Base-by-base conservation (phyloP, 2,797 vertebrate genomes). In the Lindbergichthys nudifrons region DNA sequence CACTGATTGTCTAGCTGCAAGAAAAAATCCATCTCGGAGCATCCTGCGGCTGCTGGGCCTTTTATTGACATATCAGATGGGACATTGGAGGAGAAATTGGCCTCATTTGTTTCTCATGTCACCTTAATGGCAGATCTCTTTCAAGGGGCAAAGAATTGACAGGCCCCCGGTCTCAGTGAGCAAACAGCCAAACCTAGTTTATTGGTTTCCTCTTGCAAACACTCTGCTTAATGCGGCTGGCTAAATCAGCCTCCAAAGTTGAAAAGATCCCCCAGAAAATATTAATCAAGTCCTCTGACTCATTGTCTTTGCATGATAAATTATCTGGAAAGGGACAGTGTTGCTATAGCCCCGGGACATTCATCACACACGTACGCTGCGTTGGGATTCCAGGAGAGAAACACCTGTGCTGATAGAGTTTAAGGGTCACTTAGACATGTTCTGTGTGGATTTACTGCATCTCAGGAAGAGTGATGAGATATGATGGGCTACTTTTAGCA, bases 91-190 rank as follows among this genome's bases (percentile, higher is more conserved):
- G 91, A 92, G 92, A 96, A 96, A 96, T 93, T 94, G 95, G 92
- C 92, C 94, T 95, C 93, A 92, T 95, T 96, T 94, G 93, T 96
- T 96, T 95, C 90, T 94, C 92, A 80, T 92, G 92, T 92, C 93
- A 90, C 93, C 90, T 90, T 95, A 94, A 95, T 94, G 93, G 92
- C 94, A 95, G 91, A 90, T 88, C 81, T 82, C 75, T 80, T 95
- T 92, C 93, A 91, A 90, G 91, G 89, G 93, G 89, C 92, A 88
- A 87, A 88, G 90, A 94, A 95, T 94, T 93, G 94, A 94, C 93
- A 92, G 83, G 79, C 84, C 88, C 83, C 80, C 59, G 82, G 90
- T 92, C 90, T 92, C 91, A 82, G 90, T 93, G 92, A 95, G 88
- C 90, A 93, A 92, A 91, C 85, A 89, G 90, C 89, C 89, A 87